Conservation (phyloP, 2,888 invertebrate genomes). For the Athripsodes cinereus region DNA sequence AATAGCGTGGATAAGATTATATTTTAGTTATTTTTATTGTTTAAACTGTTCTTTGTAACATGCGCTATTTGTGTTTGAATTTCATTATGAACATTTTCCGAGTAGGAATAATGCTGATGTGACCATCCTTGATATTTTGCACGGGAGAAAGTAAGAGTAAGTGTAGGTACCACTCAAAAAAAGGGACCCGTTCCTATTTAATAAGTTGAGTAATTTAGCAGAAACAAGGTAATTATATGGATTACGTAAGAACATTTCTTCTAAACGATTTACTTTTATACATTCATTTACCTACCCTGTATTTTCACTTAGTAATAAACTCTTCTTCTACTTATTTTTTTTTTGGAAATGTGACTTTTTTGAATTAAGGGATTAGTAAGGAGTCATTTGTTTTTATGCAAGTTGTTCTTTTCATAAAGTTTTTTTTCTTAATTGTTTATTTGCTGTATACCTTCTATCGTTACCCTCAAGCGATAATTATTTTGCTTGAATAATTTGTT, state of each 20-base stretch:
- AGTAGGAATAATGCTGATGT: too few relatives aligned
- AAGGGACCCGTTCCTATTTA: conserved; percentile 5
- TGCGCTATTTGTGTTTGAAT: too few relatives aligned
- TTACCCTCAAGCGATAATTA: too few relatives aligned
- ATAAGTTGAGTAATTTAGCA: conserved; percentile 15
- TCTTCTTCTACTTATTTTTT: not conserved
- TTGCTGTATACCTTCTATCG: too few relatives aligned
- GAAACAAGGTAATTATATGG: conserved; percentile 19
- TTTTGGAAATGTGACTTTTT: conserved; percentile 9
- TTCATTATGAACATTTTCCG: too few relatives aligned
- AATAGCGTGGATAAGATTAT: too few relatives aligned
- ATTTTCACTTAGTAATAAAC: conserved; percentile 4
- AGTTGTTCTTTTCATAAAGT: not conserved
- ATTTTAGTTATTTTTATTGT: too few relatives aligned
- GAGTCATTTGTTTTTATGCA: conserved; percentile 7
- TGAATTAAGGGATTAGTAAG: conserved; percentile 8
- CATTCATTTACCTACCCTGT: not conserved
- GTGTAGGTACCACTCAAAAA: not conserved
- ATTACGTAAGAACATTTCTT: conserved; percentile 13
- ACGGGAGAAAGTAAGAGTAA: too few relatives aligned
- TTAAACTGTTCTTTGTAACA: too few relatives aligned
- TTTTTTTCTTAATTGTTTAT: not conserved
- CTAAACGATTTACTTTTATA: conserved; percentile 13
- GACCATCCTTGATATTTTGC: too few relatives aligned
- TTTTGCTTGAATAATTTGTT: too few relatives aligned